A percentile compares a stretch with the other conserved stretches of the same genome.
Evolutionary conservation across 2,113 vertebrate genomes (phyloP).

Genomic region (Polyodon spathula): DNA sequence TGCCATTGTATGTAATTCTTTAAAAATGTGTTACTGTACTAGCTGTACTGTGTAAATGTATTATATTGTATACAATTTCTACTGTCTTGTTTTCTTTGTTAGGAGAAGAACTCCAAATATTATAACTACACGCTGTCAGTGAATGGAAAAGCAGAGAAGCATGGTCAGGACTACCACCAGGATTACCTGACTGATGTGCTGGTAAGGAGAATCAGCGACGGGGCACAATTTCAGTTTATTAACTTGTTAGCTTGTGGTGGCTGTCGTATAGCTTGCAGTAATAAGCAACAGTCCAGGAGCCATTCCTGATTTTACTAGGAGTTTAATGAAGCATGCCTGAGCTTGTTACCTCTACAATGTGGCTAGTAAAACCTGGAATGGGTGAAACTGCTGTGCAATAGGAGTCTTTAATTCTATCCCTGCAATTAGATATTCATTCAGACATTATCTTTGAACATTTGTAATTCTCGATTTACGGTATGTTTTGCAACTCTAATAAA

Average conservation of each 20-base stretch:
- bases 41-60: background rate
- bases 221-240: background rate
- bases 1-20: too few species aligned
- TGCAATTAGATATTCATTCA: too few species aligned
- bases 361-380: too few species aligned
- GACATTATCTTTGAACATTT: too few species aligned
- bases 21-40: background rate
- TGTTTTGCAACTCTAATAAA: background rate
- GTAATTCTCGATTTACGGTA: too few species aligned
- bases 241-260: constrained; percentile 4
- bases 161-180: constrained; percentile 46
- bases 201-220: constrained; percentile 35
- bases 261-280: too few species aligned
- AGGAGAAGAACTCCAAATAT: constrained; percentile 65
- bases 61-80: constrained; percentile 1
- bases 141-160: constrained; percentile 54
- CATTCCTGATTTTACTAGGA: too few species aligned
- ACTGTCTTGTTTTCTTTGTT: constrained; percentile 8
- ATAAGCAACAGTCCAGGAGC: too few species aligned
- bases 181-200: constrained; percentile 67
- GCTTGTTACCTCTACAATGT: too few species aligned
- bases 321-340: too few species aligned
- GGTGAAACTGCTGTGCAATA: too few species aligned
- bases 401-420: too few species aligned
- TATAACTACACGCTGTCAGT: constrained; percentile 66